Base-by-base conservation (phyloP, 2,888 invertebrate species). In the Caenorhabditis drosophilae region DNA sequence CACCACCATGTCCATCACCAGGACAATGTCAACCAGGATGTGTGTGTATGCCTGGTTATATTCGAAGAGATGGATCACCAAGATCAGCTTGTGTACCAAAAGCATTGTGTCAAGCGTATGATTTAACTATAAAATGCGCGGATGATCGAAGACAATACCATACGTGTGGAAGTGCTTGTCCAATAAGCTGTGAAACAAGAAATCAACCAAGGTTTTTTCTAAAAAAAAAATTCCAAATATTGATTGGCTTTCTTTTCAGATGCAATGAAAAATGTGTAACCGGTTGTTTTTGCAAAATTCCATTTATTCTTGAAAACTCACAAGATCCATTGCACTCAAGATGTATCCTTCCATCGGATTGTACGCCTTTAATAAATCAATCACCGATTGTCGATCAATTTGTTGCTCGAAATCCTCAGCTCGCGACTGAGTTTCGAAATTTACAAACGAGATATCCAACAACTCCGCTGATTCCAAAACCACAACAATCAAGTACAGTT, bases 211-310 rank as follows among this genome's bases (percentile, higher is more conserved):
- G 67, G 67, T 70, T 25, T n/a, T n/a, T n/a, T n/a, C n/a, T n/a
- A n/a, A n/a, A n/a, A 31, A 15, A 12, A n/a, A 15, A 15, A 47
- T 15, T 12, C 22, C 18, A 23, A 22, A 51, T 40, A 34, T 22
- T 9, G n/a, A 4, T 11, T 15, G 6, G 20, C 23, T 4, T 23
- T 18, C 16, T 22, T 7, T 64, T 12, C 31, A 67, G 75, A 40
- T 70, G 70, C 40, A 49, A 47, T 34, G 75, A 75, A 45, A 48
- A 64, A 41, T 75, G 75, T 51, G 73, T 75, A 0, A 61, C 67
- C 22, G 76, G 76, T 15, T 76, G 76, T 48, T 76, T 76, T 56
- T 76, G 76, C 35, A 63, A 67, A 18, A 50, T 74, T 25, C 76
- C 76, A 2, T 76, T 61, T 36, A 70, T 76, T 27, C 54, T 76